Percentiles rank a stretch among this genome's conserved stretches.
Evolutionary conservation across 1,140 invertebrate genomes (phyloP).

Genomic region (Armadillidium nasatum): DNA sequence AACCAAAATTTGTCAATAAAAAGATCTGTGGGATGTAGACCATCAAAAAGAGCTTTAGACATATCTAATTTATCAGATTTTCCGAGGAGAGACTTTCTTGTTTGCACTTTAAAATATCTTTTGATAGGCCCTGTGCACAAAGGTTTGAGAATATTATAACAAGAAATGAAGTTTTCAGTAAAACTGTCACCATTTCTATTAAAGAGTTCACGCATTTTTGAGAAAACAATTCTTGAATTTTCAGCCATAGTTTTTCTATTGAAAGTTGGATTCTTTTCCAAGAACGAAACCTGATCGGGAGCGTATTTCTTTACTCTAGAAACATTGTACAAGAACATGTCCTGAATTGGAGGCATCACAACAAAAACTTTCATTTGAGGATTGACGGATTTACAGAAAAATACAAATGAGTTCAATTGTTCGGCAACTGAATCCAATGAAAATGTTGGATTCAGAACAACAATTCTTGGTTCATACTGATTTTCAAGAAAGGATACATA

Average conservation of each 20-base stretch:
- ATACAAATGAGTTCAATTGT: background rate
- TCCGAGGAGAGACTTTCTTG: background rate
- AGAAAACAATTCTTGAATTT: background rate
- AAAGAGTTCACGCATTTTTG: background rate
- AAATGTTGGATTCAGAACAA: background rate
- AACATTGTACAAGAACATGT: background rate
- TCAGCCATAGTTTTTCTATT: background rate
- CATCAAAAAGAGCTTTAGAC: background rate
- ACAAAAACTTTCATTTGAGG: background rate
- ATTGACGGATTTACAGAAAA: background rate
- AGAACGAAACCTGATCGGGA: background rate
- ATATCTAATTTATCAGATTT: constrained; percentile 5
- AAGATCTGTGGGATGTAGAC: background rate
- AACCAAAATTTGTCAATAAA: background rate
- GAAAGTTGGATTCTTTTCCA: background rate
- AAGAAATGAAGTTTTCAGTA: background rate
- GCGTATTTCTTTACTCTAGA: background rate
- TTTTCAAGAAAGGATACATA: background rate
- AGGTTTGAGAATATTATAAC: background rate
- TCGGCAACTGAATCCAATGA: background rate
- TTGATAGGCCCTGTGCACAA: background rate
- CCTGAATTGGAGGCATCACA: background rate
- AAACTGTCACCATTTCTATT: background rate
- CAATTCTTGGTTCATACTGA: background rate
- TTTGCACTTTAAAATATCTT: background rate